These are phyloP conservation scores for Clarias fuscus DNA, from an alignment of 2,797 vertebrate species.

Conservation along the genomic window DNA sequence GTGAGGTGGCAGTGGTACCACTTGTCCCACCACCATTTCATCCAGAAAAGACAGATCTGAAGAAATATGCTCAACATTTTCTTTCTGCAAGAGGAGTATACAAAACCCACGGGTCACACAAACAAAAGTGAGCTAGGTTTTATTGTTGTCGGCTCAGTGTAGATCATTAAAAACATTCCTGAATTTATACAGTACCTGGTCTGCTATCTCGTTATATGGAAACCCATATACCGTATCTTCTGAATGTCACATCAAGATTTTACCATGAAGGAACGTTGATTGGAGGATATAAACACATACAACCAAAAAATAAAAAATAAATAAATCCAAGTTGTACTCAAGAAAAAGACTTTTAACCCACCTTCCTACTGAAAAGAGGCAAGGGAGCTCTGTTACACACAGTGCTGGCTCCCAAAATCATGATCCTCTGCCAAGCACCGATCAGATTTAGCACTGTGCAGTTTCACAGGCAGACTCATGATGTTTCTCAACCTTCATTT, in stretches of 20 bases:
- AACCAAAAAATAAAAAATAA: neutral
- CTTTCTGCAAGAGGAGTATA: neutral
- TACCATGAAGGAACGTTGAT: neutral
- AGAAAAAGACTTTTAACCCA: slow-evolving; percentile 20
- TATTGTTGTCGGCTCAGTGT: neutral
- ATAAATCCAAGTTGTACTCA: neutral
- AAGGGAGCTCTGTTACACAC: slow-evolving; percentile 9
- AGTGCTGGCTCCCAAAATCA: slow-evolving; percentile 3
- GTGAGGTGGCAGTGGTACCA: neutral
- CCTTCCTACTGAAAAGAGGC: slow-evolving; percentile 22
- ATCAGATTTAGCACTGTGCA: slow-evolving; percentile 17
- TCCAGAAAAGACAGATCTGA: neutral
- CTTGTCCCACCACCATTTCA: neutral
- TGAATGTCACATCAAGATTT: neutral
- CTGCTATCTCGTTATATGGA: too few relatives aligned
- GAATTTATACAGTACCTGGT: neutral
- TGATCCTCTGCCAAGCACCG: slow-evolving; percentile 17
- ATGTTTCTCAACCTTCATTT: slow-evolving; percentile 18
- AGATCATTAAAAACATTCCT: neutral
- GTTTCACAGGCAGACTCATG: slow-evolving; percentile 14
- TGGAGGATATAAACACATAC: neutral
- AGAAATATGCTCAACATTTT: neutral
- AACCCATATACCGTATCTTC: neutral
- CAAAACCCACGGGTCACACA: neutral
- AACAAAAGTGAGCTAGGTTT: neutral